Conservation (phyloP, 2,797 vertebrate genomes). For the Lacerta viridis region DNA sequence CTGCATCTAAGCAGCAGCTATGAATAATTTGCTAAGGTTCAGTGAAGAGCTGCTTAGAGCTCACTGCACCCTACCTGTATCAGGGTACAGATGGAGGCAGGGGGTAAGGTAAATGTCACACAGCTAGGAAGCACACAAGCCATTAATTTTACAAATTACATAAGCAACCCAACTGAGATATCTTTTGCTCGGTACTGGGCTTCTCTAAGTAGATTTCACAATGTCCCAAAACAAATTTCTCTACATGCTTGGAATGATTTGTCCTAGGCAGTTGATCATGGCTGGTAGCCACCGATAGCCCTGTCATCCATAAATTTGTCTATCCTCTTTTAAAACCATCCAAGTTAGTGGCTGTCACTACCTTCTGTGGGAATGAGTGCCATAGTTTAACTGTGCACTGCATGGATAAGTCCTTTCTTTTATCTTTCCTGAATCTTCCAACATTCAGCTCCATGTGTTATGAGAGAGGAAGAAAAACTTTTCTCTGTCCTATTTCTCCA, state of each 20-base stretch:
- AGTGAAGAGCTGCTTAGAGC: not conserved
- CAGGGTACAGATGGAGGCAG: not conserved
- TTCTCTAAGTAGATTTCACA: not conserved
- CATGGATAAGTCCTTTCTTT: too few relatives aligned
- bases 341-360: too few relatives aligned
- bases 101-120: not conserved
- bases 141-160: conserved; percentile 8
- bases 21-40: not conserved
- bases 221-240: not conserved
- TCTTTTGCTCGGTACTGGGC: not conserved
- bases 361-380: too few relatives aligned
- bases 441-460: too few relatives aligned
- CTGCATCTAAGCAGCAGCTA: not conserved
- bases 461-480: too few relatives aligned
- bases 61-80: not conserved
- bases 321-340: too few relatives aligned
- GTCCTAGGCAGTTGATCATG: not conserved
- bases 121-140: not conserved
- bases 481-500: too few relatives aligned
- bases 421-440: too few relatives aligned
- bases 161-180: conserved; percentile 2
- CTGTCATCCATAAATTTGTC: too few relatives aligned
- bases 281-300: too few relatives aligned
- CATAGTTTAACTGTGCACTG: too few relatives aligned
- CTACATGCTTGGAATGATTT: not conserved